phyloP scores from a whole-genome alignment of 2,113 vertebrate genomes.

The Zootoca vivipara region DNA sequence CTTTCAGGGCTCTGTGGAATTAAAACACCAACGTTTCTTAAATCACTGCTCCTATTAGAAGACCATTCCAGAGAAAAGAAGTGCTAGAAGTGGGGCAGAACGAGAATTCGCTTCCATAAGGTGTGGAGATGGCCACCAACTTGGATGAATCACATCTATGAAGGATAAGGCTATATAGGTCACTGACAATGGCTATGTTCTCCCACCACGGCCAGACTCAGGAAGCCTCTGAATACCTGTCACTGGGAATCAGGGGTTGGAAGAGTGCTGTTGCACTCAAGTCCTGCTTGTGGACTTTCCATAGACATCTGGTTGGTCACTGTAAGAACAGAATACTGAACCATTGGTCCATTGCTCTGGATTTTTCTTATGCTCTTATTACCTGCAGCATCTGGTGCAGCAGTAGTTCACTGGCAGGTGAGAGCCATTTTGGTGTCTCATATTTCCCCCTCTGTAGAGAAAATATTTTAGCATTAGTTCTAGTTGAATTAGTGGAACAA shows the following conservation, averaged over 20 bases:
- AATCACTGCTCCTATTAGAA: neutral
- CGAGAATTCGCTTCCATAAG: neutral
- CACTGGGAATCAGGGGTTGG: too few relatives aligned
- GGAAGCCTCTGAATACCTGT: too few relatives aligned
- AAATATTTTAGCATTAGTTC: neutral
- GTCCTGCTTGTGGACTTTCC: too few relatives aligned
- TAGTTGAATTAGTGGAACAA: neutral
- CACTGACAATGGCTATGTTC: too few relatives aligned
- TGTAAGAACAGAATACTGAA: too few relatives aligned
- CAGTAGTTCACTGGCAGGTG: constrained; percentile 82
- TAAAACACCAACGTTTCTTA: neutral
- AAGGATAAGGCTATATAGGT: too few relatives aligned
- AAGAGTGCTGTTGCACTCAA: too few relatives aligned
- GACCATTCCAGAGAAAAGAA: neutral
- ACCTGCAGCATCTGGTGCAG: constrained; percentile 98
- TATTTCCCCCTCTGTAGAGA: constrained; percentile 87
- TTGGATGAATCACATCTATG: neutral
- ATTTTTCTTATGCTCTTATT: constrained; percentile 10
- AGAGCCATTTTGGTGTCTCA: constrained; percentile 88
- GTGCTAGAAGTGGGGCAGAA: neutral
- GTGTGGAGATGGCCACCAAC: too few relatives aligned
- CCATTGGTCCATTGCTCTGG: too few relatives aligned
- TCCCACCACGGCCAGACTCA: too few relatives aligned
- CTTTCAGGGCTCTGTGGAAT: too few relatives aligned
- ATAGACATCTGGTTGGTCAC: too few relatives aligned